Evolutionary conservation across 2,797 vertebrate species (phyloP), one percentile per base, ranked within the genome.

Genomic region (Tokudaia tokunoshimensis): DNA sequence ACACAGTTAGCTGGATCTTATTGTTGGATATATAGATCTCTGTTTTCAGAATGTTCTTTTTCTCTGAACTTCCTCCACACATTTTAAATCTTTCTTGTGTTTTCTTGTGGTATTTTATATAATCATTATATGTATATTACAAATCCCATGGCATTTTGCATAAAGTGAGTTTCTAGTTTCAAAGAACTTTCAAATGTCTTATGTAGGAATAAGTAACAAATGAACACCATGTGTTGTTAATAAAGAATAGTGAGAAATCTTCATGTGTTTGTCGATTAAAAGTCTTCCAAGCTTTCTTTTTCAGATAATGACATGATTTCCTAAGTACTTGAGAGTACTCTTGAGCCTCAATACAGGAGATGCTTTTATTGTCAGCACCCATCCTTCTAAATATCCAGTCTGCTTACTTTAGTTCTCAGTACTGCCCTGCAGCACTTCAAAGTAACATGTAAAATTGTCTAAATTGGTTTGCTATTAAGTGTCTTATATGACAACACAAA

Each of bases 41-140:
- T 81, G 20, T 87, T 84, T 95, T 88, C 17, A 94, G 59, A 81
- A 47, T 89, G n/a, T 88, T 76, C n/a, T 89, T 72, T 90, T 90
- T 95, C 72, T 93, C 79, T 80, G 44, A 85, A 65, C 70, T 87
- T 94, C 17, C 24, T 89, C 75, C 24, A 72, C 5, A 81, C 29
- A 61, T 92, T 89, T 67, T 79, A 74, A 34, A 47, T 24, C 13
- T 78, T 17, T 70, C 26, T 83, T 31, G 59, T 96, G n/a, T 74
- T 97, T 89, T 67, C n/a, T 26, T 91, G 7, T 79, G 50, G 6
- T 79, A n/a, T 85, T 96, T 96, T 96, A 12, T 89, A n/a, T 89
- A 79, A 52, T 70, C 31, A 81, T 84, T 70, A 81, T 95, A 63
- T 82, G 44, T 34, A 24, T 83, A 92, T 96, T 87, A 31, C 11